Base-by-base conservation (phyloP, 2,888 invertebrate species). In the Tetrapedia diversipes region DNA sequence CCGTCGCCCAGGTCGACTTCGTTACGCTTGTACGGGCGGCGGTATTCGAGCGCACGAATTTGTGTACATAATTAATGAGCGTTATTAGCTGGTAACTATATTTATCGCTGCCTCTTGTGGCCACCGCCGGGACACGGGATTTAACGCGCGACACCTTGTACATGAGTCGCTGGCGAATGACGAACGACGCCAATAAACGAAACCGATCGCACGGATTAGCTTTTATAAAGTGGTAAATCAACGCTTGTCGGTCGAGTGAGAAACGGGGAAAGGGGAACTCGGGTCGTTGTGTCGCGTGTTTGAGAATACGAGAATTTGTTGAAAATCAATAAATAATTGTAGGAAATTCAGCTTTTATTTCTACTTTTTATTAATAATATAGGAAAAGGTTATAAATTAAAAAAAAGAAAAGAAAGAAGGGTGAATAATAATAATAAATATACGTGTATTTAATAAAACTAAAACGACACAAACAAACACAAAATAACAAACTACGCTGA, bases 1-100 rank as follows among this genome's bases (percentile, higher is more conserved):
- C 83, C 83, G 75, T 86, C 88, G 82, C 86, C 87, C 87, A 86
- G 80, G 85, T 85, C 80, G 87, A 83, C 87, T 85, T 84, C 83
- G 85, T 87, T 86, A 84, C 81, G 81, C 70, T 78, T 69, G 45
- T 59, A 63, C 64, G 69, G 39, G 16, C 51, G 56, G 60, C 54
- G 29, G 37, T n/a, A 49, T 59, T 53, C 80, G 59, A 45, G 67
- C 68, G 78, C 56, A 68, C 75, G 77, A 80, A 80, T 78, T 80
- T 76, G 51, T 69, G 47, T 56, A 66, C 66, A 61, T 83, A 84
- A 84, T 84, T 79, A 77, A 83, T 53, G 53, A 67, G 59, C 73
- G 63, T 67, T 73, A 82, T 82, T 75, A 75, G 51, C 76, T 65
- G 51, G 66, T 61, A 66, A 39, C 51, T 69, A 63, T 75, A 75